phyloP scores from a whole-genome alignment of 2,888 invertebrate genomes.

The Apotomis capreana region DNA sequence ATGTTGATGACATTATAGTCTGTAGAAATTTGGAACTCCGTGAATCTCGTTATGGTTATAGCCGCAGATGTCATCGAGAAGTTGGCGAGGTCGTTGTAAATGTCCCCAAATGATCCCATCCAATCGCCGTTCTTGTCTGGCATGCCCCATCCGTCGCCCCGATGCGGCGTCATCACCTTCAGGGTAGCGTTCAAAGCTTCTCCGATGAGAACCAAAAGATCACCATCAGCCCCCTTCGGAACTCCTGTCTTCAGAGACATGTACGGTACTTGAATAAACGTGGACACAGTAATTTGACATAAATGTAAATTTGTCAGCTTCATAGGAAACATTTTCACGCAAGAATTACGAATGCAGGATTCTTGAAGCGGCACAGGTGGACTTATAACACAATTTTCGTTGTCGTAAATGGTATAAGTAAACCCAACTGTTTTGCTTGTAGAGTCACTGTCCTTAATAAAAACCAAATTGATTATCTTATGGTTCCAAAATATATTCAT shows the following conservation, averaged over 20 bases:
- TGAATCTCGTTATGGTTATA: conserved; percentile 60
- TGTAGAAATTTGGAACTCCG: conserved; percentile 63
- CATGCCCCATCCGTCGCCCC: conserved; percentile 67
- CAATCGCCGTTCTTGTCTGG: conserved; percentile 61
- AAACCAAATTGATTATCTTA: conserved; percentile 65
- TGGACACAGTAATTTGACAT: conserved; percentile 66
- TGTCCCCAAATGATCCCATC: conserved; percentile 70
- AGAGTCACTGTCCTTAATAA: conserved; percentile 52
- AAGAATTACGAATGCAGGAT: conserved; percentile 40
- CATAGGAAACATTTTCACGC: conserved; percentile 52
- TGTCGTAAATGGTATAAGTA: conserved; percentile 63
- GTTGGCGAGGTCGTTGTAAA: conserved; percentile 66
- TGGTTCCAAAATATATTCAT: conserved; percentile 61
- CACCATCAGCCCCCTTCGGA: conserved; percentile 67
- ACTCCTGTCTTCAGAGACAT: conserved; percentile 58
- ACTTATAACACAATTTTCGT: conserved; percentile 56
- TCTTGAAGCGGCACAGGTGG: conserved; percentile 54
- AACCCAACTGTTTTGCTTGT: conserved; percentile 44
- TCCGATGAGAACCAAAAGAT: conserved; percentile 60
- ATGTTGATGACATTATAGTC: conserved; percentile 55
- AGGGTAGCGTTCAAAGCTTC: conserved; percentile 64
- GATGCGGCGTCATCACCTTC: conserved; percentile 58
- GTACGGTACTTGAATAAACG: conserved; percentile 65
- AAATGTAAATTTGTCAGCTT: conserved; percentile 63
- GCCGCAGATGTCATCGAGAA: conserved; percentile 72